Evolutionary conservation across 2,113 vertebrate species (phyloP).

Genomic region (Colossoma macropomum): DNA sequence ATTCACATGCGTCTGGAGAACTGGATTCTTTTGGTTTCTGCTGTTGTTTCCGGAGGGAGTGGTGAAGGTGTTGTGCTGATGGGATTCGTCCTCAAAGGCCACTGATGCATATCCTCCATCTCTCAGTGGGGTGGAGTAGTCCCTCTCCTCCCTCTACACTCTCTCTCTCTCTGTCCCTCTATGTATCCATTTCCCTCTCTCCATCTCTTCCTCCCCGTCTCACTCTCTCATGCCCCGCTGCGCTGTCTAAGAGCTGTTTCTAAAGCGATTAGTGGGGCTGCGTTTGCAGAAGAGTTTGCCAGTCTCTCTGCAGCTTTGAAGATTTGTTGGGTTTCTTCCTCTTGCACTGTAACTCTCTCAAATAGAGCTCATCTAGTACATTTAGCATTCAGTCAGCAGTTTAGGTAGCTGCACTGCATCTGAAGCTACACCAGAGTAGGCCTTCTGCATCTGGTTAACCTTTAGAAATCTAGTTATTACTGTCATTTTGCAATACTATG

Average conservation of each 20-base stretch:
- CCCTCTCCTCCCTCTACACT: constrained; percentile 25
- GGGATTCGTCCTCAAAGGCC: constrained; percentile 49
- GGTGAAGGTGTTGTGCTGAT: constrained; percentile 44
- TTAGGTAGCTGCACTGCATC: neutral
- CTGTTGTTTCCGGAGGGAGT: constrained; percentile 43
- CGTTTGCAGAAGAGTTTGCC: constrained; percentile 8
- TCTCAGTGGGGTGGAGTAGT: constrained; percentile 47
- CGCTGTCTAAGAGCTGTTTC: constrained; percentile 43
- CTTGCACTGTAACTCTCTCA: constrained; percentile 29
- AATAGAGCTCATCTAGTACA: constrained; percentile 23
- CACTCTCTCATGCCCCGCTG: neutral
- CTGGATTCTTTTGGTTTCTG: constrained; percentile 21
- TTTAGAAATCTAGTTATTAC: neutral
- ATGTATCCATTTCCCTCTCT: constrained; percentile 2
- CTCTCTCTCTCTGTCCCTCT: constrained; percentile 19
- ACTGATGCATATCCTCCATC: constrained; percentile 50
- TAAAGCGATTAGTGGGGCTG: constrained; percentile 54
- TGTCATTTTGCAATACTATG: neutral
- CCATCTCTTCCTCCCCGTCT: constrained; percentile 13
- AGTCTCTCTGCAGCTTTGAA: constrained; percentile 49
- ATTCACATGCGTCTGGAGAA: constrained; percentile 35
- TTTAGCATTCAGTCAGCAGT: constrained; percentile 28
- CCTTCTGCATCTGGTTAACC: neutral
- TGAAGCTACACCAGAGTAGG: neutral
- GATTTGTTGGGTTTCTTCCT: constrained; percentile 45